Base-by-base conservation (phyloP, 2,888 invertebrate species). In the Epinotia ramella region DNA sequence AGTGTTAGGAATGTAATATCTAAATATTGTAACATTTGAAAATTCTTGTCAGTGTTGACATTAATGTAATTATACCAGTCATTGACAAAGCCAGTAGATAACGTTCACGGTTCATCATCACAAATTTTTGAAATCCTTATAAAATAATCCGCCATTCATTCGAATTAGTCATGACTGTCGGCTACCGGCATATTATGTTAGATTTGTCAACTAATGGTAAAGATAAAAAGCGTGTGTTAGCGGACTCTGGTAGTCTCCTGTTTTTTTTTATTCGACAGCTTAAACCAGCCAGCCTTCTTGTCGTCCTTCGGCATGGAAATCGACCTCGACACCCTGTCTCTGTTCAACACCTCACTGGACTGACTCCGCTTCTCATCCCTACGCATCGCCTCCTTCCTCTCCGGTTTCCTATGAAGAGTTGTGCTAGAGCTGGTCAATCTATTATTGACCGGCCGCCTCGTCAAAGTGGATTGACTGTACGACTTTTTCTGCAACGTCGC, bases 281-380 rank as follows among this genome's bases (percentile, higher is more conserved):
- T 96, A 84, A 97, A 96, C 97, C 97, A 97, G 73, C 96, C 96
- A 56, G 97, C 96, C 78, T 96, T 96, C 87, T 96, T 96, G 67
- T 96, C 95, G 84, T 97, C 96, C 82, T 96, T 96, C 66, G 97
- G 96, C 95, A 97, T 96, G 9, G 97, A 97, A 65, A 96, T 95
- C 0, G 97, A 97, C 76, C 97, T 91, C 0, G 95, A 95, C 7
- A 96, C 88, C 81, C 88, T 89, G 73, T 95, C 95, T 77, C 94
- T 91, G 77, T 95, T 95, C 79, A 96, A 88, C 72, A 96, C 94
- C 84, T 96, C 96, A 77, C 95, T 96, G 40, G 96, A 96, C 81
- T 96, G 95, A 83, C 94, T 95, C 81, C 95, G 95, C 62, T 94
- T 94, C 7, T 83, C 84, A 16, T 89, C 91, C 68, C 87, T 90